Conservation (phyloP, 2,797 vertebrate species). For the Manis crassicaudata region DNA sequence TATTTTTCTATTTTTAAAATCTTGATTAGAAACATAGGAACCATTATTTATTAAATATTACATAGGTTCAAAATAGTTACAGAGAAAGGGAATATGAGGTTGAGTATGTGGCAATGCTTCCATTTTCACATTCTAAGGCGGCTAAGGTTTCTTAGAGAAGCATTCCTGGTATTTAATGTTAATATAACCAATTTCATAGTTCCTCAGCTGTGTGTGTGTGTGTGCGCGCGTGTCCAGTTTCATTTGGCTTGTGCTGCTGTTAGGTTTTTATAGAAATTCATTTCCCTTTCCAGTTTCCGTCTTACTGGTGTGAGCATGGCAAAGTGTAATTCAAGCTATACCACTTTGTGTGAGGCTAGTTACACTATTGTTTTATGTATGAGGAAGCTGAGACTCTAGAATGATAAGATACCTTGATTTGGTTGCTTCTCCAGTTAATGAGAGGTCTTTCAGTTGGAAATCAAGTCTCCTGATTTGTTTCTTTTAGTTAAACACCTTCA, state of each 20-base stretch:
- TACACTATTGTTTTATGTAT: conserved; percentile 57
- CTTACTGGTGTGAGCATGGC: background rate
- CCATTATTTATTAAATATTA: conserved; percentile 46
- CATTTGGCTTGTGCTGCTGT: conserved; percentile 29
- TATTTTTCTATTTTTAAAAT: conserved; percentile 19
- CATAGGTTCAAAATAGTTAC: conserved; percentile 63
- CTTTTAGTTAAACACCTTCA: background rate
- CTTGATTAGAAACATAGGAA: conserved; percentile 37
- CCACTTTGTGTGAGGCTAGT: background rate
- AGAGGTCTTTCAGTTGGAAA: conserved; percentile 21
- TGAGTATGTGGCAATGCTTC: conserved; percentile 68
- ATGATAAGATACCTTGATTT: conserved; percentile 52
- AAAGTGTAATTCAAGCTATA: conserved; percentile 43
- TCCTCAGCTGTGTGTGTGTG: background rate
- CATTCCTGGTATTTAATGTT: conserved; percentile 60
- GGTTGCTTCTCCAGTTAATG: conserved; percentile 5
- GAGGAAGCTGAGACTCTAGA: conserved; percentile 48
- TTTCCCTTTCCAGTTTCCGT: conserved; percentile 46
- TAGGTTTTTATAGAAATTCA: conserved; percentile 43
- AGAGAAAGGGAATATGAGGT: conserved; percentile 58
- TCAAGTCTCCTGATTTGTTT: conserved; percentile 12
- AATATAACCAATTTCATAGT: background rate
- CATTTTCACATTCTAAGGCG: conserved; percentile 32
- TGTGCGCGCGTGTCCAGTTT: background rate
- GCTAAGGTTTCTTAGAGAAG: conserved; percentile 63